Evolutionary conservation across 92 coral and sea anemone genomes (phyloP).

Genomic region (Porites cylindrica): DNA sequence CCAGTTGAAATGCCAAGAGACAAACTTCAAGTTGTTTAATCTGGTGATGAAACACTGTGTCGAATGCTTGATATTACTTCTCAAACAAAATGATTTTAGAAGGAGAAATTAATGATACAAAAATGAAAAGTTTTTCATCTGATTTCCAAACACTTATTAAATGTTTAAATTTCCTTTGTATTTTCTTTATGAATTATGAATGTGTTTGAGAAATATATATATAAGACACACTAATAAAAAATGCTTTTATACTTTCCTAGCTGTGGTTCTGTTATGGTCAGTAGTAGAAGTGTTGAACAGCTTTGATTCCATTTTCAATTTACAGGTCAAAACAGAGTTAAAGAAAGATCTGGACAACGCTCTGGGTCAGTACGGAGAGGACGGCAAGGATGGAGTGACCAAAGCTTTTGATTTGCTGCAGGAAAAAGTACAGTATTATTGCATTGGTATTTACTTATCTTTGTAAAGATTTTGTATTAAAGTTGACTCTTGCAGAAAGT

Average conservation of each 20-base stretch:
- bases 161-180: too few relatives aligned
- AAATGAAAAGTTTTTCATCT: too few relatives aligned
- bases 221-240: too few relatives aligned
- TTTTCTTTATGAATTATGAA: too few relatives aligned
- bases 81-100: too few relatives aligned
- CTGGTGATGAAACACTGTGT: too few relatives aligned
- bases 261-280: neutral
- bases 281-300: neutral
- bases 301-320: neutral
- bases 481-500: neutral
- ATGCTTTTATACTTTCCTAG: neutral
- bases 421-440: conserved; percentile 36
- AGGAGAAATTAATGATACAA: too few relatives aligned
- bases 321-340: conserved; percentile 59
- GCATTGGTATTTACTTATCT: neutral
- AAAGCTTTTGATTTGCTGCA: conserved; percentile 70
- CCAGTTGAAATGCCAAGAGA: too few relatives aligned
- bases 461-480: neutral
- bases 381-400: conserved; percentile 57
- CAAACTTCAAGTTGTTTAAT: too few relatives aligned
- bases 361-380: conserved; percentile 30
- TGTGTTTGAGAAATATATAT: too few relatives aligned
- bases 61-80: too few relatives aligned
- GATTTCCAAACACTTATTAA: too few relatives aligned
- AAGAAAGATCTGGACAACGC: conserved; percentile 61